Percentiles rank a stretch among this genome's conserved stretches.
Evolutionary conservation across 1,140 invertebrate genomes (phyloP).

Genomic region (Drosophila azteca): DNA sequence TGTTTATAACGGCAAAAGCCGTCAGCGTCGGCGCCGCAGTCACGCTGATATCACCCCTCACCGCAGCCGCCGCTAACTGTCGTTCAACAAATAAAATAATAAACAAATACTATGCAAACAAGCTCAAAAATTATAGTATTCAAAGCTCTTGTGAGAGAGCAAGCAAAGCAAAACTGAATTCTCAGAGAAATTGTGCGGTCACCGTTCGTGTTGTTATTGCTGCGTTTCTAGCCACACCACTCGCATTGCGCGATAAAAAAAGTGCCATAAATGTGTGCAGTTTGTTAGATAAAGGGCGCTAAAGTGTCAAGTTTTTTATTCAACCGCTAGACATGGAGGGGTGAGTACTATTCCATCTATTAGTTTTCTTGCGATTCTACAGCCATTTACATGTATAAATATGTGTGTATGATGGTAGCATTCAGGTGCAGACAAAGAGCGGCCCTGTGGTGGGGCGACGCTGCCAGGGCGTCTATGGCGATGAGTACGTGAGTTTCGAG

Average conservation of each 20-base stretch:
- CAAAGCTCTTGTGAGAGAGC: slow-evolving; percentile 7
- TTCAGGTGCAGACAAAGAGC: slow-evolving; percentile 32
- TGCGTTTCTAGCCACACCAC: not conserved
- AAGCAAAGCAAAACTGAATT: slow-evolving; percentile 34
- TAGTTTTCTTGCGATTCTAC: no score
- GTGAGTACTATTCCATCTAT: slow-evolving; percentile 20
- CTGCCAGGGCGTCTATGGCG: slow-evolving; percentile 60
- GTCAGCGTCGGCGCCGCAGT: no score
- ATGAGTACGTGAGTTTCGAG: slow-evolving; percentile 80
- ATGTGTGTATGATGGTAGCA: not conserved
- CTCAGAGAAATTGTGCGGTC: slow-evolving; percentile 1
- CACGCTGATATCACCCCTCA: no score
- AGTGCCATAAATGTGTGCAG: slow-evolving; percentile 44
- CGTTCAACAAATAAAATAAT: not conserved
- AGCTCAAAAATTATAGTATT: slow-evolving; percentile 2
- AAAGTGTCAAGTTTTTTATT: slow-evolving; percentile 20
- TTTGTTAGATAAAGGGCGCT: slow-evolving; percentile 35
- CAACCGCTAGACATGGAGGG: slow-evolving; percentile 33
- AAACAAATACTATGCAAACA: slow-evolving; percentile 1
- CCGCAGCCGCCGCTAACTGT: no score
- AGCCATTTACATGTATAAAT: not conserved
- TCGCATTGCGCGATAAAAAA: slow-evolving; percentile 29
- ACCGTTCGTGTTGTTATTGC: slow-evolving; percentile 1
- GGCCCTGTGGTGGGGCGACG: slow-evolving; percentile 55
- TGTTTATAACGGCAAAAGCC: no score